phyloP scores from a whole-genome alignment of 1,140 invertebrate genomes.

The Rhagoletis zephyria region DNA sequence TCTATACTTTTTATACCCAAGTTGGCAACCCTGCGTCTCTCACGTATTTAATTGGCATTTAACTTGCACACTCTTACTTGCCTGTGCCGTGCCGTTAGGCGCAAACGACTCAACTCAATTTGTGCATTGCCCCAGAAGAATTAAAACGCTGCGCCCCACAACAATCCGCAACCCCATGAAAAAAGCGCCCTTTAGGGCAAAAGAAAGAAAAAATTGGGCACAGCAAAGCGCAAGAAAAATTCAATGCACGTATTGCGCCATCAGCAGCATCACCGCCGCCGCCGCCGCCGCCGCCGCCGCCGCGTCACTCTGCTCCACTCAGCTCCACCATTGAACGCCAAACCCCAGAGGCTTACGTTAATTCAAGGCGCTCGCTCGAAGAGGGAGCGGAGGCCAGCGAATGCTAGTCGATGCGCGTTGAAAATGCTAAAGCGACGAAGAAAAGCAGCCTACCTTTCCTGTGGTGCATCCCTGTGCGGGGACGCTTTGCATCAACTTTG shows the following conservation, averaged over 20 bases:
- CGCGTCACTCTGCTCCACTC: too few species aligned
- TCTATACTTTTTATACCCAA: too few species aligned
- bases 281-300: background rate
- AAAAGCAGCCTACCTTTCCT: background rate
- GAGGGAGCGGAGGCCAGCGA: background rate
- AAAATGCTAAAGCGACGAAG: background rate
- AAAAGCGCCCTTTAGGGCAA: background rate
- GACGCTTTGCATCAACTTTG: background rate
- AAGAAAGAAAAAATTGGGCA: background rate
- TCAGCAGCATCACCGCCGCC: background rate
- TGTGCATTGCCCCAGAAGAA: constrained; percentile 24
- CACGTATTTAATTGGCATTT: background rate
- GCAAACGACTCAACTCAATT: background rate
- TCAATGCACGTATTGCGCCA: background rate
- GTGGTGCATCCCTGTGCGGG: background rate
- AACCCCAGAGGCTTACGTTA: background rate
- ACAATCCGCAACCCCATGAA: background rate
- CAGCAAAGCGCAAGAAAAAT: background rate
- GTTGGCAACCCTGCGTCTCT: background rate
- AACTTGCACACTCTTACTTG: background rate
- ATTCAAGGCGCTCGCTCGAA: background rate
- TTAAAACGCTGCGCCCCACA: background rate
- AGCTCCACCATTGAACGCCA: background rate
- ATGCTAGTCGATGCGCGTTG: background rate
- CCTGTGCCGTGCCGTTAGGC: background rate